These are phyloP conservation scores for Zaprionus kolodkinae DNA, from an alignment of 1,140 invertebrate species.

Conservation along the genomic window DNA sequence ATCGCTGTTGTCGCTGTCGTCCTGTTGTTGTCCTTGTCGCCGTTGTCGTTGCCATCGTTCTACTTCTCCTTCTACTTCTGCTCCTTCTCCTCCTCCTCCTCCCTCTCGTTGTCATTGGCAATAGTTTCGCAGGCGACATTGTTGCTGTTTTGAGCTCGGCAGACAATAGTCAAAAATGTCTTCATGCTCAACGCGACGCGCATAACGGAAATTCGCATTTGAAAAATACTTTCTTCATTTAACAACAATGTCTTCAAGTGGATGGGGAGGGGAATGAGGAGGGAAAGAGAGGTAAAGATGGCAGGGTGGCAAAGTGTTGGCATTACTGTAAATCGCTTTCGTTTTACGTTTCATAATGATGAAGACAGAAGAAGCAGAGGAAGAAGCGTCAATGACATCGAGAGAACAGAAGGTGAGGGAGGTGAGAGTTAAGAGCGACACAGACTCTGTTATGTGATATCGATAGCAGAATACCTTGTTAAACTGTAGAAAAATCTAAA, in stretches of 20 bases:
- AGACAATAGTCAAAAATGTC: slow-evolving; percentile 82
- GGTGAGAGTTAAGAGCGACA: slow-evolving; percentile 11
- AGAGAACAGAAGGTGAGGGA: slow-evolving; percentile 16
- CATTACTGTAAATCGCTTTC: slow-evolving; percentile 82
- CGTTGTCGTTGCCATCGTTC: slow-evolving; percentile 6
- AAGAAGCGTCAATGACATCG: slow-evolving; percentile 4
- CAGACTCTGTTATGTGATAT: background rate
- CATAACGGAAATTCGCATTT: slow-evolving; percentile 82
- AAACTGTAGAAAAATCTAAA: background rate
- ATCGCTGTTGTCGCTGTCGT: slow-evolving; percentile 45
- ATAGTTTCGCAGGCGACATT: slow-evolving; percentile 69
- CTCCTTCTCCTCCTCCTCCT: too few relatives aligned
- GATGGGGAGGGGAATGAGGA: background rate
- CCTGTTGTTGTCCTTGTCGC: slow-evolving; percentile 21
- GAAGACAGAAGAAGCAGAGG: slow-evolving; percentile 33
- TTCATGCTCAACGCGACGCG: slow-evolving; percentile 76
- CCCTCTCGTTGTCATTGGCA: slow-evolving; percentile 67
- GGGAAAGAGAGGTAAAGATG: background rate
- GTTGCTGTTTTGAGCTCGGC: slow-evolving; percentile 67
- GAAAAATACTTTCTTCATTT: slow-evolving; percentile 83
- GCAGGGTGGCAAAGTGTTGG: slow-evolving; percentile 74
- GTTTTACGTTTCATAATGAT: slow-evolving; percentile 82
- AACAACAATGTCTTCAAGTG: slow-evolving; percentile 72
- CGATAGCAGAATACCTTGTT: background rate
- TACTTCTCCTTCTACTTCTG: background rate